Evolutionary conservation across 1,140 invertebrate genomes (phyloP).

Genomic region (Colletes latitarsis): DNA sequence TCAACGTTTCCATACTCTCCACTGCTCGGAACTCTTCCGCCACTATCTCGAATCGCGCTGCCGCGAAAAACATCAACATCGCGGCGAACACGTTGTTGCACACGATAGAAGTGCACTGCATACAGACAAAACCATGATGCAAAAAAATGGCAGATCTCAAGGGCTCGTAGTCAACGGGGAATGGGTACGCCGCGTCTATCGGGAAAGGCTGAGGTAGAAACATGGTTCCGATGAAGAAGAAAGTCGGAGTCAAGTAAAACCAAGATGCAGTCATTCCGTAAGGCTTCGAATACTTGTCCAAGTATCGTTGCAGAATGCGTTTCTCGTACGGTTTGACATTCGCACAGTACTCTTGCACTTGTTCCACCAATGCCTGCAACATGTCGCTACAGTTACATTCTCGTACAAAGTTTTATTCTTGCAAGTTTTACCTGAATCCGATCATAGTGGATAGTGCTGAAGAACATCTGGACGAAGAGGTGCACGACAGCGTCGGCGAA

Average conservation of each 20-base stretch:
- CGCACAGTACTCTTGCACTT: constrained; percentile 28
- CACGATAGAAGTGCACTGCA: constrained; percentile 48
- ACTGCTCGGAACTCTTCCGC: constrained; percentile 15
- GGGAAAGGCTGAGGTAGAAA: constrained; percentile 55
- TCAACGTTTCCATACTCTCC: constrained; percentile 2
- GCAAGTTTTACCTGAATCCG: constrained; percentile 23
- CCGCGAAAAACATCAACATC: constrained; percentile 58
- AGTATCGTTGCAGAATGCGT: constrained; percentile 20
- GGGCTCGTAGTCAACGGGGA: constrained; percentile 37
- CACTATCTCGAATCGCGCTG: constrained; percentile 61
- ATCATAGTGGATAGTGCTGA: constrained; percentile 3
- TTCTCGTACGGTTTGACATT: constrained; percentile 14
- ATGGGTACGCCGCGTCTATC: constrained; percentile 54
- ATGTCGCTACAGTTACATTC: no score
- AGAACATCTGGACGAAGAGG: not conserved
- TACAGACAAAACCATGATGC: constrained; percentile 49
- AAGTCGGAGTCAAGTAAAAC: not conserved
- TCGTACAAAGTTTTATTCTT: not conserved
- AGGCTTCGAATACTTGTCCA: constrained; percentile 17
- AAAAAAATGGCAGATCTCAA: constrained; percentile 42
- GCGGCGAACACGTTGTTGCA: constrained; percentile 52
- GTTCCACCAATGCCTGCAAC: constrained; percentile 37
- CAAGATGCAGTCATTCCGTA: not conserved
- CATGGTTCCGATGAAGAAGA: constrained; percentile 40
- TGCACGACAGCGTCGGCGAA: not conserved